A percentile compares a stretch with the other conserved stretches of the same genome.
These are phyloP conservation scores for Mongoloraphidia duomilia DNA, from an alignment of 2,888 invertebrate genomes.

Conservation along the genomic window DNA sequence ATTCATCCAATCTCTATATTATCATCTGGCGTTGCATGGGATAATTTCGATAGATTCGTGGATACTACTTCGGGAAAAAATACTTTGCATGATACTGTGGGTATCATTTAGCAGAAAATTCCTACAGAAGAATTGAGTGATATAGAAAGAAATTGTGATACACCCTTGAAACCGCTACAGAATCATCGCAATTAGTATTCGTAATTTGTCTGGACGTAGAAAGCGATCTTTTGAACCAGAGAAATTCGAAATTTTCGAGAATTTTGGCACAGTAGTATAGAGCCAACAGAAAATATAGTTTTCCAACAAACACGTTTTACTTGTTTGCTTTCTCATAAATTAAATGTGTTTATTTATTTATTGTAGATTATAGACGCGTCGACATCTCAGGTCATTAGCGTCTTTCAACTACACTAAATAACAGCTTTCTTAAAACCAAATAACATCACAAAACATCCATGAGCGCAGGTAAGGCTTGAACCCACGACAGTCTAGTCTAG, in stretches of 20 bases:
- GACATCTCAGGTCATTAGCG: no score
- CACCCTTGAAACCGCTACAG: neutral
- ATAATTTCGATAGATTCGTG: constrained; percentile 18
- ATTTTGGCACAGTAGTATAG: constrained; percentile 8
- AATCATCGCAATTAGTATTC: constrained; percentile 8
- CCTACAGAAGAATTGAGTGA: constrained; percentile 13
- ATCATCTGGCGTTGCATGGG: constrained; percentile 16
- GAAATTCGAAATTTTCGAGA: constrained; percentile 11
- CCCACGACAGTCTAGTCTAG: no score
- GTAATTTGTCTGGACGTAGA: constrained; percentile 12
- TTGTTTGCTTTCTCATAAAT: neutral
- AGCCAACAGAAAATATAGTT: no score
- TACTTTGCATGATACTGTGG: constrained; percentile 22
- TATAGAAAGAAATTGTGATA: constrained; percentile 8
- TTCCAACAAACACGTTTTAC: no score
- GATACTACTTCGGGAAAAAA: constrained; percentile 16
- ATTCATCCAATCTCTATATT: constrained; percentile 14
- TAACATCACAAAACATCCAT: no score
- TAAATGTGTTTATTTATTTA: constrained; percentile 10
- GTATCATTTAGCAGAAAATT: constrained; percentile 20
- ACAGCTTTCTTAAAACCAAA: no score
- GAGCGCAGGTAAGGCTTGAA: no score
- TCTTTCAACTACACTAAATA: no score
- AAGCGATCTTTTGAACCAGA: constrained; percentile 13
- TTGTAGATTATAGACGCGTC: no score